These are phyloP conservation scores for Tridacna crocea DNA, from an alignment of 2,888 invertebrate genomes.

Conservation along the genomic window DNA sequence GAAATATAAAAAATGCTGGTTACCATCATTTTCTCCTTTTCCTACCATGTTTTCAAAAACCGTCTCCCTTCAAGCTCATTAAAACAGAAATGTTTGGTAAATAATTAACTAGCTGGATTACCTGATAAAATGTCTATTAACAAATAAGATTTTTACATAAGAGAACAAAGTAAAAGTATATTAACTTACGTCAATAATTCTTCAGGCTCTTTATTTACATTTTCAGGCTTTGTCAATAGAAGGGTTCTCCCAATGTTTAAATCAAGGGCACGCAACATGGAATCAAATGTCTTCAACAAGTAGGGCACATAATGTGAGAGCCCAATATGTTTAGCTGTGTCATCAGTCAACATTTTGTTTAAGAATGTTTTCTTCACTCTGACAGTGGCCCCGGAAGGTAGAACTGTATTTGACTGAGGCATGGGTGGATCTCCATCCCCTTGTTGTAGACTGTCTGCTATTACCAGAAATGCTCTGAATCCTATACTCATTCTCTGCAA, in stretches of 20 bases:
- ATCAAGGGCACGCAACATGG: conserved; percentile 96
- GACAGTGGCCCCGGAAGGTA: conserved; percentile 97
- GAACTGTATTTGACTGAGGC: conserved; percentile 97
- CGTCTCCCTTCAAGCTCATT: too few species aligned
- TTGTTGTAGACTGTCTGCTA: conserved; percentile 99
- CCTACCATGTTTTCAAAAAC: too few species aligned
- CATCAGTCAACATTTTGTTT: conserved; percentile 93
- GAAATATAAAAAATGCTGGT: too few species aligned
- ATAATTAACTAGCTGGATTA: too few species aligned
- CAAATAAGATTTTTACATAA: too few species aligned
- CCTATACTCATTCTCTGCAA: conserved; percentile 97
- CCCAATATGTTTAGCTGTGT: conserved; percentile 97
- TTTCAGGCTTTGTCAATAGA: conserved; percentile 98
- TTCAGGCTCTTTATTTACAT: conserved; percentile 92
- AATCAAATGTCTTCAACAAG: conserved; percentile 97
- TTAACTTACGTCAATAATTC: conserved; percentile 83
- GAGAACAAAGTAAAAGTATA: neutral
- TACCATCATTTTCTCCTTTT: too few species aligned
- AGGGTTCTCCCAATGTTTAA: conserved; percentile 98
- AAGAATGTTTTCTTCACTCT: conserved; percentile 97
- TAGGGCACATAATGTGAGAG: conserved; percentile 98
- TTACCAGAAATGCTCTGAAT: conserved; percentile 97
- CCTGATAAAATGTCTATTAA: too few species aligned
- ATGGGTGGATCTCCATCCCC: conserved; percentile 99
- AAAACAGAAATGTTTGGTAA: too few species aligned